Evolutionary conservation across 2,113 vertebrate species (phyloP), one percentile per base, ranked within the genome.

Genomic region (Tenebrosternarchus preto): DNA sequence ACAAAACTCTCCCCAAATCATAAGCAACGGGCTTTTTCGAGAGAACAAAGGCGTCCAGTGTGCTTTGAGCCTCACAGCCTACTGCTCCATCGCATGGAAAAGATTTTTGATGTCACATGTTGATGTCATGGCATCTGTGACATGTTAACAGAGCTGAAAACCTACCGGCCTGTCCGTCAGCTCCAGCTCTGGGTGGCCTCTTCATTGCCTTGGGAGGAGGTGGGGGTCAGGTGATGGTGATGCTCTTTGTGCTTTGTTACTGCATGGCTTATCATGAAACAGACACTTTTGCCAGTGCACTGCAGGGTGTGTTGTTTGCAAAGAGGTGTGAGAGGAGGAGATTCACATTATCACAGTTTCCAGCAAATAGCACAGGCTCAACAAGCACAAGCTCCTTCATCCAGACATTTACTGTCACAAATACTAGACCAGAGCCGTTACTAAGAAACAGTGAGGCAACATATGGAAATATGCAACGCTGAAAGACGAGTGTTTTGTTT

Each of bases 21-120:
- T 67, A 73, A 6, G 24, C 11, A 24, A 74, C 43, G 16, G 39
- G 61, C 50, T 66, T 73, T 9, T n/a, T 39, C 66, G 4, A 19
- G 17, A 63, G 69, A 77, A 74, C 79, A 80, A 80, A 75, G 79
- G 24, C 61, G 67, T 66, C 5, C 31, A 57, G 22, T 66, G 70
- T 80, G 3, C 50, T 66, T 57, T 68, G 71, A 67, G 79, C 72
- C 59, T 68, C 24, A 31, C 7, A 71, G 50, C 31, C 70, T 46
- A 17, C 27, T 60, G 27, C 53, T 64, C 39, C 27, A 36, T 33
- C 61, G 25, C 43, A 31, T 29, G 5, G 59, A 73, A 60, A 55
- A 61, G 3, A 57, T 25, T 55, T 56, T 64, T 24, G 39, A 80
- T 39, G 60, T 15, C 24, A 2, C 5, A 39, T 12, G 22, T n/a